Evolutionary conservation across 2,888 invertebrate species (phyloP).

Genomic region (Stenodema calcarata): DNA sequence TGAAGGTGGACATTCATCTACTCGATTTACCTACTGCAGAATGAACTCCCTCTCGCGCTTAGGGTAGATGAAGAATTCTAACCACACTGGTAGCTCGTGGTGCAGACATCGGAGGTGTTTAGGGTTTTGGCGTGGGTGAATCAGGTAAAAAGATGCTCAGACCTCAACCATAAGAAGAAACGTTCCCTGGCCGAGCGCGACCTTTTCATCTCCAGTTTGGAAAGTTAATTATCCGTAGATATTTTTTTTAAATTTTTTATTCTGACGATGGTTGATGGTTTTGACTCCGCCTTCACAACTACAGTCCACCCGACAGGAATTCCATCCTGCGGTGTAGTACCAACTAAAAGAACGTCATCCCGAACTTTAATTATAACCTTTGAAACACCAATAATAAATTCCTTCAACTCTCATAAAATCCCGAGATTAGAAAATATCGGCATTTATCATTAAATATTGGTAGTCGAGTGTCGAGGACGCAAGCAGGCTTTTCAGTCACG

Average conservation of each 20-base stretch:
- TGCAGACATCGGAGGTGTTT: not conserved
- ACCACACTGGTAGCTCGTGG: not conserved
- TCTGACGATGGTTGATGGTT: conserved; percentile 25
- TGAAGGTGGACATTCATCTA: too few species aligned
- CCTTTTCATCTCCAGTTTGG: conserved; percentile 19
- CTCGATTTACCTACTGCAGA: too few species aligned
- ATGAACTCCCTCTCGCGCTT: too few species aligned
- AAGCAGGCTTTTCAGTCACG: too few species aligned
- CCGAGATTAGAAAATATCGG: too few species aligned
- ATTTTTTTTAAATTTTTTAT: too few species aligned
- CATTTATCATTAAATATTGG: too few species aligned
- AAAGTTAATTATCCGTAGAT: conserved; percentile 25
- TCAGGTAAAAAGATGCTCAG: not conserved
- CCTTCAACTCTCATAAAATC: too few species aligned
- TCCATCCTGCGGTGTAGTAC: not conserved
- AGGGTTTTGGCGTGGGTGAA: conserved; percentile 27
- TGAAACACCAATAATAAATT: too few species aligned
- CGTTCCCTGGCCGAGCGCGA: not conserved
- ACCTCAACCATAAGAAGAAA: not conserved
- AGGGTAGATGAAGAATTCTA: not conserved
- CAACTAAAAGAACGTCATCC: not conserved
- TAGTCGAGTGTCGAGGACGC: too few species aligned
- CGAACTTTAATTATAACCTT: not conserved
- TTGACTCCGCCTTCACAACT: not conserved
- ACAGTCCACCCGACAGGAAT: not conserved